phyloP scores from a whole-genome alignment of 2,113 vertebrate species.

The Limanda limanda region DNA sequence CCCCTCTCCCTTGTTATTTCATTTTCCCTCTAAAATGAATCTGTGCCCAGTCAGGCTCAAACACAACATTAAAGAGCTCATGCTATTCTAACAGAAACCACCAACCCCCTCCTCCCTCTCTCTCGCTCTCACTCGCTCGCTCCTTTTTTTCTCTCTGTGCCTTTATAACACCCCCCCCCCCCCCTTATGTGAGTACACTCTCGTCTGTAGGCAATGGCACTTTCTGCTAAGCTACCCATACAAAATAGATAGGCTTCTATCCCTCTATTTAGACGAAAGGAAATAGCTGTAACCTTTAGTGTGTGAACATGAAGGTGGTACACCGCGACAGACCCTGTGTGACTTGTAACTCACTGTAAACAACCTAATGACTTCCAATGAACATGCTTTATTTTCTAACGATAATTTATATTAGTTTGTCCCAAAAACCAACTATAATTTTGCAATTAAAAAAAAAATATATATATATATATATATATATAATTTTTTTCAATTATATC shows the following conservation, averaged over 20 bases:
- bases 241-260: slow-evolving; percentile 72
- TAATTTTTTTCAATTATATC: no score
- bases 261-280: slow-evolving; percentile 60
- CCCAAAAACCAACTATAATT: not conserved
- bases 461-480: no score
- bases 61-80: slow-evolving; percentile 76
- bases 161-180: slow-evolving; percentile 45
- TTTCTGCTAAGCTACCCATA: slow-evolving; percentile 55
- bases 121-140: not conserved
- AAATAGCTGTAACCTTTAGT: slow-evolving; percentile 68
- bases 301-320: slow-evolving; percentile 30
- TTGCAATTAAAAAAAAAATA: no score
- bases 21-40: slow-evolving; percentile 79
- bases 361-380: not conserved
- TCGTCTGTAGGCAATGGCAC: slow-evolving; percentile 71
- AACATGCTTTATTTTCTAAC: no score
- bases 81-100: slow-evolving; percentile 62
- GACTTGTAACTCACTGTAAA: slow-evolving; percentile 30
- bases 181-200: slow-evolving; percentile 59
- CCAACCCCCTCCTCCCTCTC: slow-evolving; percentile 48
- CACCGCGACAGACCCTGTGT: slow-evolving; percentile 17
- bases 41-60: slow-evolving; percentile 75
- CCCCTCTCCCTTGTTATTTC: slow-evolving; percentile 74
- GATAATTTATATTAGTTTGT: no score
- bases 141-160: slow-evolving; percentile 30